phyloP scores from a whole-genome alignment of 2,113 vertebrate genomes.

The Colistium nudipinnis region DNA sequence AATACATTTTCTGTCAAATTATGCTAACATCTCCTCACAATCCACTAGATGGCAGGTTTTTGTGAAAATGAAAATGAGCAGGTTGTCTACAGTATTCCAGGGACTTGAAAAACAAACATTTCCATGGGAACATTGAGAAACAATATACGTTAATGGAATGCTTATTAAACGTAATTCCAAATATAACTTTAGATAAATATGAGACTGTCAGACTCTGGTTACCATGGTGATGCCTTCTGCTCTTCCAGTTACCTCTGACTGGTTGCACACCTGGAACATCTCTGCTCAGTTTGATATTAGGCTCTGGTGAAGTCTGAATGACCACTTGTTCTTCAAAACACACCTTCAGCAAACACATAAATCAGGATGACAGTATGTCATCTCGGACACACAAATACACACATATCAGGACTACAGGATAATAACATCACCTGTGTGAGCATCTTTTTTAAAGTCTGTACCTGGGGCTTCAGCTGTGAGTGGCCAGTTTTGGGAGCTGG shows the following conservation, averaged over 20 bases:
- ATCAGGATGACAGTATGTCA: neutral
- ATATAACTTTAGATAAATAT: neutral
- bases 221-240: constrained; percentile 33
- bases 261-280: constrained; percentile 4
- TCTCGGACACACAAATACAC: neutral
- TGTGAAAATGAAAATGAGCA: too few species aligned
- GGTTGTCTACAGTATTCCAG: too few species aligned
- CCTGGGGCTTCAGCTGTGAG: neutral
- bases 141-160: too few species aligned
- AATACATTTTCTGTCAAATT: too few species aligned
- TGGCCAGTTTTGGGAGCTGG: neutral
- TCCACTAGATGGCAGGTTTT: too few species aligned
- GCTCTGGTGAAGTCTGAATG: constrained; percentile 29
- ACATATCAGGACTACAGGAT: neutral
- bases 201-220: neutral
- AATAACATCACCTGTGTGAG: constrained; percentile 28
- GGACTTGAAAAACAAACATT: too few species aligned
- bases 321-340: constrained; percentile 33
- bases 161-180: neutral
- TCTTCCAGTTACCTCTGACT: constrained; percentile 12
- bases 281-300: neutral
- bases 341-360: constrained; percentile 53
- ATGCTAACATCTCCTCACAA: too few species aligned
- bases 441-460: neutral
- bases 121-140: too few species aligned